A percentile compares a stretch with the other conserved stretches of the same genome.
Conservation (phyloP, 2,113 vertebrate species). For the Oncorhynchus masou region DNA sequence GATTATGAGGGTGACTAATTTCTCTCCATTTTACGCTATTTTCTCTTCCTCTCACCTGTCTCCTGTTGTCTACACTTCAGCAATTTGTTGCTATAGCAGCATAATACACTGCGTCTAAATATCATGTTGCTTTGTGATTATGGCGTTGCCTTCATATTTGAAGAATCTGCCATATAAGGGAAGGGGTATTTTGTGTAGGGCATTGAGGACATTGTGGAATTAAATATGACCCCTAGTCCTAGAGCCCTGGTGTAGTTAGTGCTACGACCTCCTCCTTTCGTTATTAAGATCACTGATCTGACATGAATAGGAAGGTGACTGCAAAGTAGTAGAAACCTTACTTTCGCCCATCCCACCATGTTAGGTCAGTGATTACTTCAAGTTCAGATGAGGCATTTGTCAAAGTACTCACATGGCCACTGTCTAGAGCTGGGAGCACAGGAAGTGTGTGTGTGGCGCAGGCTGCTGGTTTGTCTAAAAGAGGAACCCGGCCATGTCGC, state of each 20-base stretch:
- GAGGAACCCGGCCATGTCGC: slow-evolving; percentile 27
- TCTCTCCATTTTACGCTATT: not conserved
- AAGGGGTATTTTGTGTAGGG: not conserved
- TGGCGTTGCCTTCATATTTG: not conserved
- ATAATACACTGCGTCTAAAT: not conserved
- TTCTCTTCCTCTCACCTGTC: not conserved
- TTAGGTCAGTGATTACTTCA: not conserved
- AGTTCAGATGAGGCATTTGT: not conserved
- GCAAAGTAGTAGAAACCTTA: not conserved
- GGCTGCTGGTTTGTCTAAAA: slow-evolving; percentile 15
- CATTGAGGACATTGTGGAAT: not conserved
- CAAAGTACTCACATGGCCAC: not conserved
- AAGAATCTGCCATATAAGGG: not conserved
- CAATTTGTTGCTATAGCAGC: not conserved
- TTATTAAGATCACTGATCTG: not conserved
- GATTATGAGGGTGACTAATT: not conserved
- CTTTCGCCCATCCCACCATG: not conserved
- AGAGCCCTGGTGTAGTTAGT: not conserved
- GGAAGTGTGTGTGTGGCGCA: slow-evolving; percentile 32
- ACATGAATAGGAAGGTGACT: not conserved
- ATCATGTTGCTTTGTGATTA: not conserved
- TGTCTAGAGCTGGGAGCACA: slow-evolving; percentile 12
- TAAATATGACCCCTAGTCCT: not conserved
- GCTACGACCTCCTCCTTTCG: not conserved
- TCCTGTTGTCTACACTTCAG: not conserved